Evolutionary conservation across 2,113 vertebrate species (phyloP).

Genomic region (Melanerpes aurifrons): DNA sequence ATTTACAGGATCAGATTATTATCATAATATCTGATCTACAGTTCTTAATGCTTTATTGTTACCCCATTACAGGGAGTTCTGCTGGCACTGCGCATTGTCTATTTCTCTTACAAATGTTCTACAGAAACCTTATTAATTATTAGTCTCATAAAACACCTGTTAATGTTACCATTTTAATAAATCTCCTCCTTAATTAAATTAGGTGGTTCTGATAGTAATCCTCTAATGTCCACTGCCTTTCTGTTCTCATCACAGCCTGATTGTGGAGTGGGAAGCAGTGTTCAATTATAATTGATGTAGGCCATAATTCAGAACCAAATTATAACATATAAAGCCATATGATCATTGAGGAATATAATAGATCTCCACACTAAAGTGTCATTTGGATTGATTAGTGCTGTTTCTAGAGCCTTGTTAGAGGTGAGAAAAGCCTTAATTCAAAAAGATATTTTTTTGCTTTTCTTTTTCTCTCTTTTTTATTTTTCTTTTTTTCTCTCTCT

Average conservation of each 20-base stretch:
- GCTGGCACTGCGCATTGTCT: slow-evolving; percentile 63
- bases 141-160: slow-evolving; percentile 72
- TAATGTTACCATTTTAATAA: slow-evolving; percentile 73
- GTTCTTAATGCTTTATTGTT: slow-evolving; percentile 67
- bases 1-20: slow-evolving; percentile 62
- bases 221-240: slow-evolving; percentile 54
- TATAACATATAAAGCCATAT: slow-evolving; percentile 72
- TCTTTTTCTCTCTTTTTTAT: neutral
- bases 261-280: slow-evolving; percentile 40
- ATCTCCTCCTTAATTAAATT: slow-evolving; percentile 71
- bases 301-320: slow-evolving; percentile 69
- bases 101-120: slow-evolving; percentile 71
- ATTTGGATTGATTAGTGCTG: slow-evolving; percentile 68
- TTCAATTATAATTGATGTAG: slow-evolving; percentile 67
- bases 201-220: slow-evolving; percentile 55
- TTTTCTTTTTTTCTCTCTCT: neutral
- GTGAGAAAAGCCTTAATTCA: slow-evolving; percentile 53
- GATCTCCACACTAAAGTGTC: slow-evolving; percentile 60
- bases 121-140: slow-evolving; percentile 73
- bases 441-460: neutral
- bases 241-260: slow-evolving; percentile 51
- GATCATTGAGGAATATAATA: slow-evolving; percentile 69
- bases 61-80: slow-evolving; percentile 60
- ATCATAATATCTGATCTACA: slow-evolving; percentile 58
- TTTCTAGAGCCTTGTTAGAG: slow-evolving; percentile 65